Evolutionary conservation across 2,797 vertebrate genomes (phyloP), one percentile per base, ranked within the genome.

Genomic region (Paratrypauchen microcephalus): DNA sequence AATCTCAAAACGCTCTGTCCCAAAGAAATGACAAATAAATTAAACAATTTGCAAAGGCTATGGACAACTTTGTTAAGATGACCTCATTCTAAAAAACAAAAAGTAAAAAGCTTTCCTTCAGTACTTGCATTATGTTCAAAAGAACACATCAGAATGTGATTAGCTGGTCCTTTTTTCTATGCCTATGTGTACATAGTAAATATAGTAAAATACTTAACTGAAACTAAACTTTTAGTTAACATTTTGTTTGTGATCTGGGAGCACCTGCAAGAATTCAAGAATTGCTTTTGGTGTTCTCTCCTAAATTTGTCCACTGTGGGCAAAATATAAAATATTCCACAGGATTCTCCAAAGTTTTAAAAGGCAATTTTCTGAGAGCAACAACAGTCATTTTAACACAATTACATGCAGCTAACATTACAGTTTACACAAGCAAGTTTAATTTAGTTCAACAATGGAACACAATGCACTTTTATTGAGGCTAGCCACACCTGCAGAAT

Each of bases 331-430:
- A 30, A 58, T 16, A 28, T 30, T 18, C 26, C 26, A 7, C 26
- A 45, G 41, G 41, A 45, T 45, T 58, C 26, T 30, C 24, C 16
- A 3, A 58, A 58, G 16, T 26, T 58, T 58, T 58, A 30, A 58
- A 58, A 58, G 56, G 24, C 56, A 30, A 58, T 30, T 30, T 58
- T 58, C 26, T 6, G 26, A 58, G 12, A 26, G 55, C 12, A 15
- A 57, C 24, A 57, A 57, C 55, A 57, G 13, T 58, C 56, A 58
- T 58, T 58, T 30, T 30, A 26, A 58, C 56, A 58, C 56, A 58
- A 58, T 58, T 58, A 30, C 13, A 8, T 26, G 30, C 16, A 16
- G 16, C 26, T 58, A 58, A 58, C 30, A 58, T 58, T 58, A 58
- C 6, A 58, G 56, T 58, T 30, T 58, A 58, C 26, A 9, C 26